Conservation (phyloP, 2,888 invertebrate genomes). For the Aphidius colemani region DNA sequence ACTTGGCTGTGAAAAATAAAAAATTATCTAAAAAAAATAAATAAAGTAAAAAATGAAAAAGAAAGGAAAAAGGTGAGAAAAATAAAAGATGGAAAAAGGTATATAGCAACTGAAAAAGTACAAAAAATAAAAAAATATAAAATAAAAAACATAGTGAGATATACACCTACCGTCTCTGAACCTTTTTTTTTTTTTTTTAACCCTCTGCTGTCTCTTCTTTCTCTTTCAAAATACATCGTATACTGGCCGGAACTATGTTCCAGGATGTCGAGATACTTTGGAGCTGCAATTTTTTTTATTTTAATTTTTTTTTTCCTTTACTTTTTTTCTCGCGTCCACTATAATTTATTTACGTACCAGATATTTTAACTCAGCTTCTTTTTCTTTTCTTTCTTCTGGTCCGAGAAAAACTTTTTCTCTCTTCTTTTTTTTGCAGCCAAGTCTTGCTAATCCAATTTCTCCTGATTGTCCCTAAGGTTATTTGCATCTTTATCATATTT, state of each 20-base stretch:
- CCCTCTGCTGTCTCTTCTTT: slow-evolving; percentile 9
- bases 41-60: slow-evolving; percentile 25
- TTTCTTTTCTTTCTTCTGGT: slow-evolving; percentile 32
- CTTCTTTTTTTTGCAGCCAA: slow-evolving; percentile 9
- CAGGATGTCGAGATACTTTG: slow-evolving; percentile 35
- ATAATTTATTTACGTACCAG: slow-evolving; percentile 54
- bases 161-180: slow-evolving; percentile 13
- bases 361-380: slow-evolving; percentile 42
- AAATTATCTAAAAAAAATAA: slow-evolving; percentile 11
- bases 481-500: slow-evolving; percentile 10
- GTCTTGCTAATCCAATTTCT: slow-evolving; percentile 28
- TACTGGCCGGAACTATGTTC: slow-evolving; percentile 32
- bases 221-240: slow-evolving; percentile 27
- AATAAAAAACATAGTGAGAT: slow-evolving; percentile 34
- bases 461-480: slow-evolving; percentile 19
- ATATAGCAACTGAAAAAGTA: slow-evolving; percentile 22
- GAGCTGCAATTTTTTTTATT: slow-evolving; percentile 18
- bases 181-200: neutral
- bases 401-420: slow-evolving; percentile 22
- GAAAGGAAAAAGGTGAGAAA: slow-evolving; percentile 15
- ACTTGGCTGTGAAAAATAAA: slow-evolving; percentile 37
- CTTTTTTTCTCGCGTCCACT: slow-evolving; percentile 36
- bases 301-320: slow-evolving; percentile 23
- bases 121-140: slow-evolving; percentile 25
- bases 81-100: slow-evolving; percentile 26